Percentiles rank a stretch among this genome's conserved stretches.
Evolutionary conservation across 1,140 invertebrate species (phyloP).

Genomic region (Oryctes rhinoceros): DNA sequence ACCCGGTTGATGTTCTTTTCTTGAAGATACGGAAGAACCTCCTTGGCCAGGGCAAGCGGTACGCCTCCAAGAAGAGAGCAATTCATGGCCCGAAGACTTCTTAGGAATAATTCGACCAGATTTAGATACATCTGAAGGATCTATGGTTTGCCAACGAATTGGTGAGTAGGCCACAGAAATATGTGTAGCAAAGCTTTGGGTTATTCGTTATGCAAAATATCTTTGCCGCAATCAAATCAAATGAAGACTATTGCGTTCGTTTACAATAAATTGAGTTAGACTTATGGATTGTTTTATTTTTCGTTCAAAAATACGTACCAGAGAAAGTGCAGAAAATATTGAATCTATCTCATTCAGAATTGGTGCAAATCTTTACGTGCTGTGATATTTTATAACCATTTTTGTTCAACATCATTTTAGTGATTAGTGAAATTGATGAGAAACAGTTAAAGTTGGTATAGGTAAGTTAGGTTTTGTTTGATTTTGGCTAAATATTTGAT

Average conservation of each 20-base stretch:
- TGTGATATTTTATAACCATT: too few species aligned
- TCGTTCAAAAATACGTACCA: not conserved
- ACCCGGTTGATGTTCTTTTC: not conserved
- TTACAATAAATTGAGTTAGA: not conserved
- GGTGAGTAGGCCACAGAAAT: conserved; percentile 21
- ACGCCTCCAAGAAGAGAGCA: not conserved
- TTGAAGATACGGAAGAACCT: not conserved
- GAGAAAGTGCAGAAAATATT: not conserved
- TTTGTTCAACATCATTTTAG: too few species aligned
- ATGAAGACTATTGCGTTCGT: not conserved
- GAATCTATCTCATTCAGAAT: not conserved
- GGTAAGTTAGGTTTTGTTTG: too few species aligned
- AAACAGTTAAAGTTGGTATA: too few species aligned
- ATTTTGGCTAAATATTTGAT: too few species aligned
- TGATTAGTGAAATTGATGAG: too few species aligned
- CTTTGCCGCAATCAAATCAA: not conserved
- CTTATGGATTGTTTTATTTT: not conserved
- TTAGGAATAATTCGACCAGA: conserved; percentile 4
- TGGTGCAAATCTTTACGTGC: too few species aligned
- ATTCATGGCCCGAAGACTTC: not conserved
- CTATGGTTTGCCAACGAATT: not conserved
- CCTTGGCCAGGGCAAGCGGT: not conserved
- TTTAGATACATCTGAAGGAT: not conserved
- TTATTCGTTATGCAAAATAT: not conserved
- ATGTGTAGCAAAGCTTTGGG: not conserved